These are phyloP conservation scores for Lagorchestes hirsutus DNA, from an alignment of 2,797 vertebrate genomes.

Conservation along the genomic window DNA sequence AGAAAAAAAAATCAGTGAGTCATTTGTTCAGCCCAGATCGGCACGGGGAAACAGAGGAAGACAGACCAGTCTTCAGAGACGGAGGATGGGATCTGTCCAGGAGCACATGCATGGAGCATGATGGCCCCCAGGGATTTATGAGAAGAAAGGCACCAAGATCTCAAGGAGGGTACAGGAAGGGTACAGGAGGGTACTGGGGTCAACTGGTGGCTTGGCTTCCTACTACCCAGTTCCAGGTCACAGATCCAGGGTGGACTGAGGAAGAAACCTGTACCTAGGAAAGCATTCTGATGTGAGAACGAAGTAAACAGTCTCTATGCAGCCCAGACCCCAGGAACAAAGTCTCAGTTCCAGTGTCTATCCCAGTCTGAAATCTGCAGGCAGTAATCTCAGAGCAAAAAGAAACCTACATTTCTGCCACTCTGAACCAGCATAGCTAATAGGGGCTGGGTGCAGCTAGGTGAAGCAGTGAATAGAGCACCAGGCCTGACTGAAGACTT, in stretches of 20 bases:
- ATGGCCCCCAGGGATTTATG: no score
- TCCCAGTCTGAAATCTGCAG: background rate
- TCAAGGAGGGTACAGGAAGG: no score
- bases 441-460: background rate
- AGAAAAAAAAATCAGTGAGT: background rate
- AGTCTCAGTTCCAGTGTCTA: background rate
- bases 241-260: background rate
- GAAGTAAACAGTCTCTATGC: background rate
- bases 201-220: background rate
- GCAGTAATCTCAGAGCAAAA: background rate
- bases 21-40: background rate
- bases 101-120: background rate
- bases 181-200: no score
- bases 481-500: background rate
- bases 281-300: background rate
- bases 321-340: no score
- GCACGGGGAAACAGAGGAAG: background rate
- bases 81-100: background rate
- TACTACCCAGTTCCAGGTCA: background rate
- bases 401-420: background rate
- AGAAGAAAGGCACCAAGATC: no score
- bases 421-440: background rate
- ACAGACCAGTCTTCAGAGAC: background rate
- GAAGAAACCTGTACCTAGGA: background rate
- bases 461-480: background rate